phyloP scores from a whole-genome alignment of 2,797 vertebrate genomes.

The Etheostoma perlongum region DNA sequence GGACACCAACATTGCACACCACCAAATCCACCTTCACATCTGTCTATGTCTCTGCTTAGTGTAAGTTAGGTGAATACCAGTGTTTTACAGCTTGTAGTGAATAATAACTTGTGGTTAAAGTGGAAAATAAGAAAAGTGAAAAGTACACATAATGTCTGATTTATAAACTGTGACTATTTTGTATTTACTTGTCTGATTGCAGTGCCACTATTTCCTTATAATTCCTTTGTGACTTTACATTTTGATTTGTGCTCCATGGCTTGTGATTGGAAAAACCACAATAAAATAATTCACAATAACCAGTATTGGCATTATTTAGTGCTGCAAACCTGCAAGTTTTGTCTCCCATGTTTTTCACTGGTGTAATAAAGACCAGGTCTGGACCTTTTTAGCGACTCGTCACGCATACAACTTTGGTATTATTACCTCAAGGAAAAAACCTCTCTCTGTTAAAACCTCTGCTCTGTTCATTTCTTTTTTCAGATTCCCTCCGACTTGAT shows the following conservation, averaged over 20 bases:
- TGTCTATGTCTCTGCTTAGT: background rate
- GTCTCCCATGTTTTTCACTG: constrained; percentile 37
- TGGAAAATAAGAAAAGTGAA: constrained; percentile 5
- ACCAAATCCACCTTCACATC: constrained; percentile 27
- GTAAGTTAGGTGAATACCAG: constrained; percentile 22
- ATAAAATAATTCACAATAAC: background rate
- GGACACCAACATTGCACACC: constrained; percentile 47
- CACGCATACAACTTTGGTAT: constrained; percentile 17
- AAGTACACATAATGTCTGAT: background rate
- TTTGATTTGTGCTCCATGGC: background rate
- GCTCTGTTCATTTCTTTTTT: constrained; percentile 52
- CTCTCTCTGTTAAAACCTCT: constrained; percentile 51
- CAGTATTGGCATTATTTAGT: constrained; percentile 5
- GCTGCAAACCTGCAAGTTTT: constrained; percentile 39
- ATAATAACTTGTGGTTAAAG: constrained; percentile 29
- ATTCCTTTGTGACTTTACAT: background rate
- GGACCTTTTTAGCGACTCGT: constrained; percentile 10
- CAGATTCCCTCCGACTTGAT: constrained; percentile 77
- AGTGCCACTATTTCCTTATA: background rate
- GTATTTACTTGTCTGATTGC: background rate
- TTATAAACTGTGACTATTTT: background rate
- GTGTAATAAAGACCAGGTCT: constrained; percentile 6
- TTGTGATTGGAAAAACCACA: background rate
- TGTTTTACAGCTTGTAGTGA: constrained; percentile 25
- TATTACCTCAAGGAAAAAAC: constrained; percentile 58